Percentiles rank a stretch among this genome's conserved stretches.
Evolutionary conservation across 1,140 invertebrate genomes (phyloP).

Genomic region (Leptopilina boulardi): DNA sequence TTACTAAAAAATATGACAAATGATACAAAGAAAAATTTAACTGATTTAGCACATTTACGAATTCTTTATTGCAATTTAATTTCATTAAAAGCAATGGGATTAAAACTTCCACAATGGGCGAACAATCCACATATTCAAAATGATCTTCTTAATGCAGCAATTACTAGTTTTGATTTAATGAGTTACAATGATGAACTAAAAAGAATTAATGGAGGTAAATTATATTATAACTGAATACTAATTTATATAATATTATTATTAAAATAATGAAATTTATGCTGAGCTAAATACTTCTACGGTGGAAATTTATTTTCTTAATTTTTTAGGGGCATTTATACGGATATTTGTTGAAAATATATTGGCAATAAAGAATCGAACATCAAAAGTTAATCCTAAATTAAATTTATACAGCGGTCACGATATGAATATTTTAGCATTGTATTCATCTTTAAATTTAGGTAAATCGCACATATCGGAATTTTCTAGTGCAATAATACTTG

Average conservation of each 20-base stretch:
- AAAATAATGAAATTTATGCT: too few species aligned
- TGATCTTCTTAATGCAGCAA: conserved; percentile 1
- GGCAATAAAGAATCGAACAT: not conserved
- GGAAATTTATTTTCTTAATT: too few species aligned
- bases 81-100: not conserved
- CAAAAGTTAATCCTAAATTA: not conserved
- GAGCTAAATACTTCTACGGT: too few species aligned
- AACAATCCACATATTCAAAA: not conserved
- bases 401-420: conserved; percentile 7
- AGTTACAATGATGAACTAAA: not conserved
- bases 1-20: not conserved
- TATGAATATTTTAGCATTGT: not conserved
- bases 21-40: not conserved
- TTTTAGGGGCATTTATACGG: not conserved
- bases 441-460: not conserved
- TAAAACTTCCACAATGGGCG: not conserved
- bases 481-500: not conserved
- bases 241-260: too few species aligned
- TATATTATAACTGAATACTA: too few species aligned
- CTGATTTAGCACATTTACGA: not conserved
- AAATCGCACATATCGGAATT: not conserved
- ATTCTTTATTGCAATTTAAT: not conserved
- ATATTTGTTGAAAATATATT: not conserved
- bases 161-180: not conserved
- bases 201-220: not conserved